phyloP scores from a whole-genome alignment of 2,888 invertebrate species.

The Oegoconia quadripuncta region DNA sequence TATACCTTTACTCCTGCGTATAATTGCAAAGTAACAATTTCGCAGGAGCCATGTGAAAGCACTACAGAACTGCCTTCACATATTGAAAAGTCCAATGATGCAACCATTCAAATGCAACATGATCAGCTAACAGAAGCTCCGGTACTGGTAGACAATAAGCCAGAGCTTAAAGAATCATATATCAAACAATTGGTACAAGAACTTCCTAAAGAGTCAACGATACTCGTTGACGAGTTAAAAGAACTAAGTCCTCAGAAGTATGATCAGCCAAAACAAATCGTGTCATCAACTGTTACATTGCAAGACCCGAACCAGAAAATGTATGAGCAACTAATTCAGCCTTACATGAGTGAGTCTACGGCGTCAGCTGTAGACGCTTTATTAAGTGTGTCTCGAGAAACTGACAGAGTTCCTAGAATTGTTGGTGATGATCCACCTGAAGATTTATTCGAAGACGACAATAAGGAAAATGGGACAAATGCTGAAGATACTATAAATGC shows the following conservation, averaged over 20 bases:
- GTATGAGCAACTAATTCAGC: conserved; percentile 30
- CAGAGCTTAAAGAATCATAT: too few species aligned
- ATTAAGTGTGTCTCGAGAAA: conserved; percentile 63
- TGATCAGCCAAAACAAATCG: neutral
- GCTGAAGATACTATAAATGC: conserved; percentile 33
- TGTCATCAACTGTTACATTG: conserved; percentile 14
- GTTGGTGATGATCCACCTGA: conserved; percentile 67
- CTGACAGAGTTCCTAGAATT: conserved; percentile 61
- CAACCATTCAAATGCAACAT: too few species aligned
- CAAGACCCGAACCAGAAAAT: conserved; percentile 26
- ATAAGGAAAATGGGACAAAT: conserved; percentile 39
- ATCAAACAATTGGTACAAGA: too few species aligned
- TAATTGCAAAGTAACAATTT: neutral
- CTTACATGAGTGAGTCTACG: conserved; percentile 62
- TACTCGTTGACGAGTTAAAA: neutral
- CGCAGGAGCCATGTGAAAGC: neutral
- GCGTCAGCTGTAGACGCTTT: conserved; percentile 71
- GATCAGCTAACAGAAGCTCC: neutral
- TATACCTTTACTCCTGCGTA: neutral
- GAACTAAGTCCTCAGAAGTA: neutral
- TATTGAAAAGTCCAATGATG: neutral
- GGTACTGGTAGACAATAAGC: too few species aligned
- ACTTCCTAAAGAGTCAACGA: neutral
- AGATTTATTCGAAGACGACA: conserved; percentile 70
- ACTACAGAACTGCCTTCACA: neutral